Evolutionary conservation across 2,888 invertebrate species (phyloP).

Genomic region (Meteorus colon): DNA sequence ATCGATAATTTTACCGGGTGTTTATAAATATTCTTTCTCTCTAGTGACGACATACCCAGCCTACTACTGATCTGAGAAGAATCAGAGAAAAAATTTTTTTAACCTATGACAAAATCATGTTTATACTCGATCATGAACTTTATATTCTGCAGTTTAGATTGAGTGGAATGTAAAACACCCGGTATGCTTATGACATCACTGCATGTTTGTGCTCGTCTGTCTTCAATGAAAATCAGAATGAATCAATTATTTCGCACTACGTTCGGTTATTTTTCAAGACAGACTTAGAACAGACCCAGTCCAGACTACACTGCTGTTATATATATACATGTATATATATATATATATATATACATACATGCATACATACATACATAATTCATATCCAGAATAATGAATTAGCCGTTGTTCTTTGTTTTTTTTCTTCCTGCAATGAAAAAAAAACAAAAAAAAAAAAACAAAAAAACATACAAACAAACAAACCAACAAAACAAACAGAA

Average conservation of each 20-base stretch:
- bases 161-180: constrained; percentile 65
- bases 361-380: background rate
- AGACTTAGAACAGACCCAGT: constrained; percentile 73
- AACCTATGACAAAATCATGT: background rate
- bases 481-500: constrained; percentile 37
- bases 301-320: constrained; percentile 66
- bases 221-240: constrained; percentile 54
- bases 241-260: constrained; percentile 49
- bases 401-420: constrained; percentile 55
- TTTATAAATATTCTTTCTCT: constrained; percentile 56
- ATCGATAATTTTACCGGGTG: constrained; percentile 72
- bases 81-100: background rate
- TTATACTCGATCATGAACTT: constrained; percentile 41
- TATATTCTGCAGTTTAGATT: constrained; percentile 25
- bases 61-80: background rate
- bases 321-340: background rate
- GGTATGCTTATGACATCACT: constrained; percentile 71
- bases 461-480: constrained; percentile 15
- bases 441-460: constrained; percentile 35
- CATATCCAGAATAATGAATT: constrained; percentile 71
- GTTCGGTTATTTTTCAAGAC: constrained; percentile 64
- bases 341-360: background rate
- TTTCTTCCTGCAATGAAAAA: constrained; percentile 22
- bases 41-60: constrained; percentile 42
- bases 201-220: constrained; percentile 73